A percentile compares a stretch with the other conserved stretches of the same genome.
Evolutionary conservation across 2,888 invertebrate genomes (phyloP).

Genomic region (Parochlus steinenii): DNA sequence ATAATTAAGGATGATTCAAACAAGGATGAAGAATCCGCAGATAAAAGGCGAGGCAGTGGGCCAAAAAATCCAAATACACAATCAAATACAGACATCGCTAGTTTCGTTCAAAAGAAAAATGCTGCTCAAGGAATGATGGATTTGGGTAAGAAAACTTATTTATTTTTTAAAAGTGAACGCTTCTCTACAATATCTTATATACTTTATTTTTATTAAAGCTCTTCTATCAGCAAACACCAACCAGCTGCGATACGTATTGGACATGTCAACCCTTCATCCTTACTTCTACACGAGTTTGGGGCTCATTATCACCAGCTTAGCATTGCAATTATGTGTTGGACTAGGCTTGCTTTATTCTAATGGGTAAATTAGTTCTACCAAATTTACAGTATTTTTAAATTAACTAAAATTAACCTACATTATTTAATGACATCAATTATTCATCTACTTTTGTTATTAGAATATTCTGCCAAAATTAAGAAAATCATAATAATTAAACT

Average conservation of each 20-base stretch:
- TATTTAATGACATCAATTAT: not conserved
- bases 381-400: too few species aligned
- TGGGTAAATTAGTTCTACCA: too few species aligned
- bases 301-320: constrained; percentile 1
- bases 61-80: not conserved
- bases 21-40: not conserved
- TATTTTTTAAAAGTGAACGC: too few species aligned
- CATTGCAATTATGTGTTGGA: constrained; percentile 7
- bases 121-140: constrained; percentile 7
- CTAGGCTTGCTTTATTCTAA: constrained; percentile 6
- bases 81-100: not conserved
- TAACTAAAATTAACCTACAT: too few species aligned
- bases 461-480: not conserved
- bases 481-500: not conserved
- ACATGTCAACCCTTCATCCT: constrained; percentile 7
- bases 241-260: constrained; percentile 8
- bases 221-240: constrained; percentile 6
- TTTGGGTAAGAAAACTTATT: too few species aligned
- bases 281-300: constrained; percentile 4
- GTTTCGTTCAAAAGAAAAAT: constrained; percentile 10
- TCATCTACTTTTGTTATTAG: too few species aligned
- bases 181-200: not conserved
- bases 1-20: not conserved
- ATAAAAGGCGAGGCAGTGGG: not conserved
- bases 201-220: not conserved